Percentiles rank a stretch among this genome's conserved stretches.
Evolutionary conservation across 2,888 invertebrate species (phyloP).

Genomic region (Parapristionchus giblindavisi): DNA sequence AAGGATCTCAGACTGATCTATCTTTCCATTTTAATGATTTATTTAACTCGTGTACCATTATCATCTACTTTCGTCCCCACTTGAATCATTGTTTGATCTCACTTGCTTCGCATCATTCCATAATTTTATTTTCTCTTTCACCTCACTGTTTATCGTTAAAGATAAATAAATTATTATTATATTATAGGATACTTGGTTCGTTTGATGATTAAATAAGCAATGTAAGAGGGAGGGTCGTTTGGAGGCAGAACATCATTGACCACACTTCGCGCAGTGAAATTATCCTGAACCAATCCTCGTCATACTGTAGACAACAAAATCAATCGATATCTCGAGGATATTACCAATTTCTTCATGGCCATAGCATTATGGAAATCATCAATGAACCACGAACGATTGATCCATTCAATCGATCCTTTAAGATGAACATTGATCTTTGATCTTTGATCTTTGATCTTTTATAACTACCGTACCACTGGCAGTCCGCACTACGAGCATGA

Average conservation of each 20-base stretch:
- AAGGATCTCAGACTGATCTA: too few species aligned
- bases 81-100: too few species aligned
- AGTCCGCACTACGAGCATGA: slow-evolving; percentile 21
- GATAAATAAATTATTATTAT: too few species aligned
- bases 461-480: neutral
- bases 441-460: neutral
- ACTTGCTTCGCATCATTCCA: too few species aligned
- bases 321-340: too few species aligned
- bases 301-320: neutral
- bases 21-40: too few species aligned
- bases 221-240: slow-evolving; percentile 23
- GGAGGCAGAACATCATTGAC: slow-evolving; percentile 23
- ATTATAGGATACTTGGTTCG: slow-evolving; percentile 30
- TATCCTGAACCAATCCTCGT: neutral
- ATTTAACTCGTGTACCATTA: too few species aligned
- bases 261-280: neutral
- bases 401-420: slow-evolving; percentile 30
- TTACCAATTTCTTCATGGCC: slow-evolving; percentile 22
- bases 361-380: slow-evolving; percentile 27
- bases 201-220: slow-evolving; percentile 25
- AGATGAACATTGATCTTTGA: too few species aligned
- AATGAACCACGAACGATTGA: slow-evolving; percentile 21
- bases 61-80: too few species aligned
- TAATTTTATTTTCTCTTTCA: too few species aligned
- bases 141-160: too few species aligned